phyloP scores from a whole-genome alignment of 1,140 invertebrate genomes.

The Periplaneta americana region DNA sequence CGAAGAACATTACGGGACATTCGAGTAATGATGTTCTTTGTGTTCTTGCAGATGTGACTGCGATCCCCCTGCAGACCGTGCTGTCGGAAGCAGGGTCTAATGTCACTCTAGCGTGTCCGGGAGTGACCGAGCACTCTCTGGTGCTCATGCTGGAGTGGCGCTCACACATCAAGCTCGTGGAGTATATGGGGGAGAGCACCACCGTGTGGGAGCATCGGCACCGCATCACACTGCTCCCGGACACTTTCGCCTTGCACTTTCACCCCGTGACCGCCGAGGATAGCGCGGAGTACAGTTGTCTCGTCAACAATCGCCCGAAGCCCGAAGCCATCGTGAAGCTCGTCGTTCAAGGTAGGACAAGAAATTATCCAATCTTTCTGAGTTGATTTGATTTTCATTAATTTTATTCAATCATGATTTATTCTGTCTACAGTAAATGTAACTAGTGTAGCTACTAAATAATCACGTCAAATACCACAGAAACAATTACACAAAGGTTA shows the following conservation, averaged over 20 bases:
- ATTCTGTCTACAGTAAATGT: too few relatives aligned
- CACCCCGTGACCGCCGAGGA: constrained; percentile 53
- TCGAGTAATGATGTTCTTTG: too few relatives aligned
- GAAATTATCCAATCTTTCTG: too few relatives aligned
- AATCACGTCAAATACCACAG: too few relatives aligned
- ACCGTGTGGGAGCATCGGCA: constrained; percentile 46
- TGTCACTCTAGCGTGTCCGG: constrained; percentile 56
- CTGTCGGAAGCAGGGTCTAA: constrained; percentile 58
- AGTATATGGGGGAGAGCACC: constrained; percentile 46
- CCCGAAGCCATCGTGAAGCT: constrained; percentile 56
- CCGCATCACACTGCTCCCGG: constrained; percentile 48
- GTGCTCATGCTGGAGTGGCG: constrained; percentile 58
- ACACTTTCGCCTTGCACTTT: constrained; percentile 58
- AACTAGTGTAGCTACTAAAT: too few relatives aligned
- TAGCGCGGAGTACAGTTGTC: constrained; percentile 58
- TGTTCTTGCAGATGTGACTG: constrained; percentile 42
- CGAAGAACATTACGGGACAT: neutral
- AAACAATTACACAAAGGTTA: too few relatives aligned
- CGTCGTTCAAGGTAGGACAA: constrained; percentile 57
- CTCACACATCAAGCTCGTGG: constrained; percentile 41
- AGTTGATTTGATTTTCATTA: too few relatives aligned
- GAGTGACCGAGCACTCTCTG: constrained; percentile 55
- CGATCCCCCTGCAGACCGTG: constrained; percentile 46
- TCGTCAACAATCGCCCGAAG: constrained; percentile 58
- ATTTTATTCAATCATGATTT: too few relatives aligned